Base-by-base conservation (phyloP, 1,140 invertebrate genomes). In the Apis laboriosa region DNA sequence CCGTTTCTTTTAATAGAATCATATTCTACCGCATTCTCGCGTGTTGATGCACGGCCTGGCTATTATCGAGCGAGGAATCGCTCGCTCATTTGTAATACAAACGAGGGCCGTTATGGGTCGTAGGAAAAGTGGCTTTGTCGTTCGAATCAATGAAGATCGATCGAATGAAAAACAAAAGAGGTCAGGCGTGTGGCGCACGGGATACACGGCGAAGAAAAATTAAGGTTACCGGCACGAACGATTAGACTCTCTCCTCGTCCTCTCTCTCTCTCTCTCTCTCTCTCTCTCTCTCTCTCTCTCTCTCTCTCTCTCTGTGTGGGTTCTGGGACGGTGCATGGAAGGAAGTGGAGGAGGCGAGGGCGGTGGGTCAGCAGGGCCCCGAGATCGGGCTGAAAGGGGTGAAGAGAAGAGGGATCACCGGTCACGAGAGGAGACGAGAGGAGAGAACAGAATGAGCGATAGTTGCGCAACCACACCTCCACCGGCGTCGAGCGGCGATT, bases 401-500 rank as follows among this genome's bases (percentile, higher is more conserved):
- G n/a, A 63, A 24, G 60, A n/a, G 58, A 63, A 24, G 73, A 70
- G 34, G 55, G 64, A 74, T 53, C n/a, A 55, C 49, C 73, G 67
- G 58, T 8, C 13, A 28, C 56, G 61, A 56, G 81, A 77, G 64
- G 78, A 79, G 76, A 60, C 21, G 67, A 68, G 67, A 76, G 87
- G 80, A 70, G 63, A 84, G 84, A 85, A 83, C 82, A 71, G 88
- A 90, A 91, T 91, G 86, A 88, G 84, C 89, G 87, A 91, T 90
- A 86, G 85, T 92, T 92, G 87, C 90, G 90, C 89, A 92, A 92
- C 80, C 74, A 84, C 85, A 85, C 77, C 87, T 90, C 83, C 84
- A 87, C 80, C 83, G 86, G 80, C 82, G 80, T 77, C 66, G 88
- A 84, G 82, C 89, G 81, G 84, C 87, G 90, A 92, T 92, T 92